Conservation (phyloP, 2,113 vertebrate species). For the Suncus etruscus region DNA sequence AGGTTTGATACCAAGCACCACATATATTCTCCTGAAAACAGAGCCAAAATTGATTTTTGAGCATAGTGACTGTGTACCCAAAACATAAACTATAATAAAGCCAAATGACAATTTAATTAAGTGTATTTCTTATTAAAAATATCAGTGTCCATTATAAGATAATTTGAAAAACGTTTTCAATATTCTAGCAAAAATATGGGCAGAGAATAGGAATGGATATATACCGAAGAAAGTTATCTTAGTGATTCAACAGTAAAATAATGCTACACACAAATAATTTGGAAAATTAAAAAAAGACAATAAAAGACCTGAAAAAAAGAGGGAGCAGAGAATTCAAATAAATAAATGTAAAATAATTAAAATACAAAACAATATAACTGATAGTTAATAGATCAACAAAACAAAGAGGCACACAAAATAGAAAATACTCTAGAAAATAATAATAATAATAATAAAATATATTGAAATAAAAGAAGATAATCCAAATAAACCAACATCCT, state of each 20-base stretch:
- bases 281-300: constrained; percentile 6
- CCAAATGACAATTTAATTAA: too few relatives aligned
- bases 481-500: not conserved
- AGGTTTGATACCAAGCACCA: too few relatives aligned
- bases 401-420: not conserved
- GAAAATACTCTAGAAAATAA: constrained; percentile 10
- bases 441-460: constrained; percentile 41
- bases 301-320: not conserved
- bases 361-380: constrained; percentile 19
- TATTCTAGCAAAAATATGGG: not conserved
- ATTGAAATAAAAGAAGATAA: not conserved
- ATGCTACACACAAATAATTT: not conserved
- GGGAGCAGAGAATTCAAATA: constrained; percentile 2
- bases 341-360: constrained; percentile 11
- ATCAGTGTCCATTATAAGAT: too few relatives aligned
- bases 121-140: too few relatives aligned
- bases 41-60: too few relatives aligned
- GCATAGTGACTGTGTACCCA: too few relatives aligned
- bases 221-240: not conserved
- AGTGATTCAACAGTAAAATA: not conserved
- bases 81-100: too few relatives aligned
- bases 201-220: not conserved
- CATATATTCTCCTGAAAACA: too few relatives aligned
- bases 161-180: not conserved
- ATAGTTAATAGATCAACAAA: not conserved